phyloP scores from a whole-genome alignment of 2,113 vertebrate species.

The Lophotis ruficrista region DNA sequence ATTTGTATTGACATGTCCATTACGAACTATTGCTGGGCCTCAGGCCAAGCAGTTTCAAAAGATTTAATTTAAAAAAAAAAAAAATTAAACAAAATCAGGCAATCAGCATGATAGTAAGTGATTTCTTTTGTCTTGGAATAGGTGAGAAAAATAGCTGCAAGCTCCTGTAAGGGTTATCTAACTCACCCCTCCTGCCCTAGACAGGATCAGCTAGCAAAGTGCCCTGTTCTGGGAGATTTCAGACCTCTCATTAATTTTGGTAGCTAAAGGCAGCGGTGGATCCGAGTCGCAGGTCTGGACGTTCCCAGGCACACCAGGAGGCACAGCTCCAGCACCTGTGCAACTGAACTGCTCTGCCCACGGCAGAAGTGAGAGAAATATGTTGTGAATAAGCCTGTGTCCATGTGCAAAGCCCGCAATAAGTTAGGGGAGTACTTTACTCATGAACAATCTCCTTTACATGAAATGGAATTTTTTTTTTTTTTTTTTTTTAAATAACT shows the following conservation, averaged over 20 bases:
- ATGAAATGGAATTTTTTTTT: background rate
- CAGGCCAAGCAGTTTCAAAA: background rate
- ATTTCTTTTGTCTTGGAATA: background rate
- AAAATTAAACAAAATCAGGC: background rate
- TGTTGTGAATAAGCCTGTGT: background rate
- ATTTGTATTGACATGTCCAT: background rate
- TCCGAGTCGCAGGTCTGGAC: accelerated
- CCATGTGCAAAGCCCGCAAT: background rate
- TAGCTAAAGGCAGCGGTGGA: background rate
- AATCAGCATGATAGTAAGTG: background rate
- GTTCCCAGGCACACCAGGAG: background rate
- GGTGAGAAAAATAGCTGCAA: background rate
- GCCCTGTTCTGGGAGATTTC: background rate
- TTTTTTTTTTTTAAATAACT: background rate
- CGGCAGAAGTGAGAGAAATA: background rate
- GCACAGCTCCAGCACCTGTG: accelerated
- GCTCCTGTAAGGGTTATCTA: background rate
- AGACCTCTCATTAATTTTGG: background rate
- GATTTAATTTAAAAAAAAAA: no score
- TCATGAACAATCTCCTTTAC: background rate
- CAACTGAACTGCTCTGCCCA: background rate
- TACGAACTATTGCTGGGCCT: background rate
- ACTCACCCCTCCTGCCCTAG: background rate
- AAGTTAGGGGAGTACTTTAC: background rate
- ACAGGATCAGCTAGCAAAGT: background rate